Evolutionary conservation across 2,797 vertebrate species (phyloP).

Genomic region (Melanogrammus aeglefinus): DNA sequence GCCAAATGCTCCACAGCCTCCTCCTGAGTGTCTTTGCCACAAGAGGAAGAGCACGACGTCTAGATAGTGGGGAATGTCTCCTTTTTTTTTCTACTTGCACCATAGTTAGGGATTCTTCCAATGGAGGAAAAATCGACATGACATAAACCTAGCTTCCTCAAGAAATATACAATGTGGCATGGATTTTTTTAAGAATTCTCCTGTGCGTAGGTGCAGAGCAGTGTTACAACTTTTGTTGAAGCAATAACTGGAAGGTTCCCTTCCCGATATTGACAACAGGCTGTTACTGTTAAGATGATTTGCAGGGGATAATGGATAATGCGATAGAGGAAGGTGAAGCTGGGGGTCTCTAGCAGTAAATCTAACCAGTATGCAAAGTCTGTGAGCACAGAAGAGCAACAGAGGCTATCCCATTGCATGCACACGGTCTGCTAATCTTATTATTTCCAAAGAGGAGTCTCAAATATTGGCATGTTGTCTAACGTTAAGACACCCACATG

Average conservation of each 20-base stretch:
- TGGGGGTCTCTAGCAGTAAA: conserved; percentile 36
- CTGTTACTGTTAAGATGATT: conserved; percentile 11
- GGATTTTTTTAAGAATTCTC: conserved; percentile 17
- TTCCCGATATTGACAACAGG: conserved; percentile 3
- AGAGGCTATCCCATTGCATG: conserved; percentile 60
- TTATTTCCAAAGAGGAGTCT: conserved; percentile 63
- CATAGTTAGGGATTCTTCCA: neutral
- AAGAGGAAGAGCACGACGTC: neutral
- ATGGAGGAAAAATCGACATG: neutral
- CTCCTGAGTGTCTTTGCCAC: neutral
- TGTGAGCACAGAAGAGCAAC: conserved; percentile 26
- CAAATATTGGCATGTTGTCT: conserved; percentile 67
- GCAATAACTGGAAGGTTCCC: conserved; percentile 9
- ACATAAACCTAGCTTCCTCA: neutral
- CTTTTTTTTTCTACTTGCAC: neutral
- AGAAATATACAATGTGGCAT: neutral
- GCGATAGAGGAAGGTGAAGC: conserved; percentile 41
- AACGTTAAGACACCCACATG: conserved; percentile 40
- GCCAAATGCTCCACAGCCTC: conserved; percentile 44
- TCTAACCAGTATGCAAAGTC: conserved; percentile 26
- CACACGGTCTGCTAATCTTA: conserved; percentile 63
- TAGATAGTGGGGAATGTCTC: neutral
- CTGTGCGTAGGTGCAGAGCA: neutral
- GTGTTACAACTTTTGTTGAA: conserved; percentile 13
- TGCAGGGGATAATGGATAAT: conserved; percentile 41